These are phyloP conservation scores for Macropis europaea DNA, from an alignment of 2,888 invertebrate species.

Conservation along the genomic window DNA sequence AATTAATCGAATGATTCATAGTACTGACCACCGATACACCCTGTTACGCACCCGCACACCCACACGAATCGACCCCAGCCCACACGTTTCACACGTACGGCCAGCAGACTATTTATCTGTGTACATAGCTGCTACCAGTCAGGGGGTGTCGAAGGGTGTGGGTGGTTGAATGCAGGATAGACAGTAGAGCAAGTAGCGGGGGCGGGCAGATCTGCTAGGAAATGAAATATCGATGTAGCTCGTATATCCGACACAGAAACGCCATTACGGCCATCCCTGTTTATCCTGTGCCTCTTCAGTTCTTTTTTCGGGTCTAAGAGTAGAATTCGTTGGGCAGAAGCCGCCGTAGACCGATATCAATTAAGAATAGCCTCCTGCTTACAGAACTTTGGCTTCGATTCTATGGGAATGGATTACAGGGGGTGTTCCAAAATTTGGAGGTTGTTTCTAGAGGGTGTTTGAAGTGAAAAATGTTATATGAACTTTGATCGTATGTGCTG, in stretches of 20 bases:
- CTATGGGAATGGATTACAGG: too few relatives aligned
- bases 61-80: conserved; percentile 1
- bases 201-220: conserved; percentile 30
- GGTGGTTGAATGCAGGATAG: conserved; percentile 20
- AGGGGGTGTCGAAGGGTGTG: conserved; percentile 32
- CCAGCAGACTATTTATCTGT: conserved; percentile 13
- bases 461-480: too few relatives aligned
- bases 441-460: too few relatives aligned
- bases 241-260: conserved; percentile 64
- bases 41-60: conserved; percentile 1
- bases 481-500: too few relatives aligned
- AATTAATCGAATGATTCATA: conserved; percentile 19
- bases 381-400: too few relatives aligned
- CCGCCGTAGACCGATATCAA: too few relatives aligned
- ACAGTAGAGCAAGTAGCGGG: conserved; percentile 28
- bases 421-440: too few relatives aligned
- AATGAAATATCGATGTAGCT: conserved; percentile 69
- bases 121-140: conserved; percentile 36
- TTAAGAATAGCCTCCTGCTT: neutral
- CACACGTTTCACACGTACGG: conserved; percentile 13
- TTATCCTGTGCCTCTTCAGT: conserved; percentile 10
- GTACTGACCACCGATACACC: conserved; percentile 26
- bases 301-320: too few relatives aligned
- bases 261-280: conserved; percentile 59
- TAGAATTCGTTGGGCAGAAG: too few relatives aligned